Conservation (phyloP, 2,113 vertebrate genomes). For the Promerops cafer region DNA sequence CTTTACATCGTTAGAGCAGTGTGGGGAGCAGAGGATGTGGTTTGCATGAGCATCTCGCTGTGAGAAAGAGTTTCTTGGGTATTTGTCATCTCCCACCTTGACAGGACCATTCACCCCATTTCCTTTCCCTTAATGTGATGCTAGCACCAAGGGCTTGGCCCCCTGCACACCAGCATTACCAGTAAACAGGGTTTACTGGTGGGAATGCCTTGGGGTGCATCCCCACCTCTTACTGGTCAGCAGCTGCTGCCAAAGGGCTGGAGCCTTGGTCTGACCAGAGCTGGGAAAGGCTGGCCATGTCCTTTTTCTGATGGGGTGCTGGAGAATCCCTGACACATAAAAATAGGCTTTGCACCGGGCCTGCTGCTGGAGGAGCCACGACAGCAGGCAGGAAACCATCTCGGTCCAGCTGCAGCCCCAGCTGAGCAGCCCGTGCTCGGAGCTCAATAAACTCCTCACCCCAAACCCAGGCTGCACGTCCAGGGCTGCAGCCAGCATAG, state of each 20-base stretch:
- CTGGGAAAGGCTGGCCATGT: neutral
- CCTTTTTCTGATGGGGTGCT: neutral
- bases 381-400: neutral
- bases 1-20: neutral
- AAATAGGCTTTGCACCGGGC: neutral
- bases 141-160: neutral
- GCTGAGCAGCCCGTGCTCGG: neutral
- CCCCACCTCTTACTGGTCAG: neutral
- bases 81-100: neutral
- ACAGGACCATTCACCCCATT: neutral
- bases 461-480: neutral
- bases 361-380: neutral
- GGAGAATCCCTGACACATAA: neutral
- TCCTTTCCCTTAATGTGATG: neutral
- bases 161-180: neutral
- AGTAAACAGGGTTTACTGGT: neutral
- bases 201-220: neutral
- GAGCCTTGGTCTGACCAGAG: neutral
- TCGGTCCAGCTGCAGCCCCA: fast-evolving
- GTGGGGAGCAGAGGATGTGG: slow-evolving; percentile 46
- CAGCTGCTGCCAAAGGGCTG: neutral
- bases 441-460: neutral
- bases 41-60: neutral
- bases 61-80: neutral
- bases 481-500: neutral